These are phyloP conservation scores for Peromyscus californicus DNA, from an alignment of 2,113 vertebrate species.

Conservation along the genomic window DNA sequence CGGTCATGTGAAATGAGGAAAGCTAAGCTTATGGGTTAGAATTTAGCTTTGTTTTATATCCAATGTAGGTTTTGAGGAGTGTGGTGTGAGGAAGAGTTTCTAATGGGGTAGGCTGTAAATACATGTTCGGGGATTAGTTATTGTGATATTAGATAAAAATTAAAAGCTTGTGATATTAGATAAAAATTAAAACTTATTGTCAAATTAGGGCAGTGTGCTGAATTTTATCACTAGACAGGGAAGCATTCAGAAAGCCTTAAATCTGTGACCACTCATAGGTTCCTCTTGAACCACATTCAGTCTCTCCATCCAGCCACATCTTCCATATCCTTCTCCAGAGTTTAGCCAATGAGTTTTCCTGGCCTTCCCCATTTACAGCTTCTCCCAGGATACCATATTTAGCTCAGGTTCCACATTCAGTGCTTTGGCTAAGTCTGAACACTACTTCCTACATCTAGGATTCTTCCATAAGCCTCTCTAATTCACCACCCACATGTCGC, in stretches of 20 bases:
- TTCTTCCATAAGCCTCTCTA: not conserved
- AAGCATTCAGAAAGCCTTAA: not conserved
- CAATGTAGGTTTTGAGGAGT: not conserved
- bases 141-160: not conserved
- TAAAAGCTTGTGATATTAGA: not conserved
- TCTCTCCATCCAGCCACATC: not conserved
- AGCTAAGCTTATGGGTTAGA: not conserved
- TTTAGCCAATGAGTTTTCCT: not conserved
- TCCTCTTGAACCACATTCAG: not conserved
- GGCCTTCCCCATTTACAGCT: not conserved
- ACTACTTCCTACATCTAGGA: not conserved
- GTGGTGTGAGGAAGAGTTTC: accelerated
- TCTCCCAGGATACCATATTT: not conserved
- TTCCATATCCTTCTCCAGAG: not conserved
- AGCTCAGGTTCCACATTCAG: not conserved
- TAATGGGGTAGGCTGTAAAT: not conserved
- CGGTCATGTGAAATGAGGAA: not conserved
- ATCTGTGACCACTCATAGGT: not conserved
- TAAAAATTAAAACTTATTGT: not conserved
- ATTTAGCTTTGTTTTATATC: not conserved
- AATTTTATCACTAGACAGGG: not conserved
- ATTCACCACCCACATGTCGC: not conserved
- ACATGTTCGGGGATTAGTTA: not conserved
- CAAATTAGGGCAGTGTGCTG: not conserved
- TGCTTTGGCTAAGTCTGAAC: not conserved